Percentiles rank a stretch among this genome's conserved stretches.
Evolutionary conservation across 1,140 invertebrate species (phyloP).

Genomic region (Pristionchus pacificus): DNA sequence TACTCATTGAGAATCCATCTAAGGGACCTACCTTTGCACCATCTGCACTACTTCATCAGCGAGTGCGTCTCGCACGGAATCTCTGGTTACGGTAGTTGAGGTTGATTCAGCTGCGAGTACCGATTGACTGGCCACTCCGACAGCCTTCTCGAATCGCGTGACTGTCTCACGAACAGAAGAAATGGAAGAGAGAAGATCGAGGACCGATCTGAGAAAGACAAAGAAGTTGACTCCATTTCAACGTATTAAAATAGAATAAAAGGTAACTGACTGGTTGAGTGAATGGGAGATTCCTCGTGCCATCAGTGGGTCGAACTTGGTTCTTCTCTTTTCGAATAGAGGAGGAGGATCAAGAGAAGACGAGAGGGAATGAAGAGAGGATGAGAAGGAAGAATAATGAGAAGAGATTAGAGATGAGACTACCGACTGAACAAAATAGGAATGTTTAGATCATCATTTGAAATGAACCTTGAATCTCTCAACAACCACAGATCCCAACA

Average conservation of each 20-base stretch:
- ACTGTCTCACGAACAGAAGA: neutral
- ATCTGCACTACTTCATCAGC: constrained; percentile 10
- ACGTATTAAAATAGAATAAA: neutral
- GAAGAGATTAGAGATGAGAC: neutral
- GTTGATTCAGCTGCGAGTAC: neutral
- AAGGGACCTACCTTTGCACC: neutral
- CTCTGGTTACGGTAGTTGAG: neutral
- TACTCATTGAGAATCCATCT: neutral
- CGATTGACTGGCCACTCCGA: too few species aligned
- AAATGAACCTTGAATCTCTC: constrained; percentile 27
- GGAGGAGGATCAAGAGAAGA: constrained; percentile 1
- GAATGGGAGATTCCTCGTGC: constrained; percentile 15
- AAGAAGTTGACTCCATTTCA: neutral
- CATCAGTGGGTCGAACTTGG: constrained; percentile 20
- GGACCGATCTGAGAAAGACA: constrained; percentile 6
- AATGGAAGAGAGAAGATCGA: neutral
- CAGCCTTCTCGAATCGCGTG: constrained; percentile 13
- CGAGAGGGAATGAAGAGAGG: neutral
- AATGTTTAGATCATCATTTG: neutral
- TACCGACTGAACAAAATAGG: neutral
- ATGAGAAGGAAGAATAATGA: constrained; percentile 1
- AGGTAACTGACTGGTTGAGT: constrained; percentile 11
- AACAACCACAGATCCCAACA: constrained; percentile 16
- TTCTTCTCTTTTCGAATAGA: constrained; percentile 16
- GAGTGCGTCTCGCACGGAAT: constrained; percentile 8